phyloP scores from a whole-genome alignment of 2,888 invertebrate species.

The Latrodectus hesperus region DNA sequence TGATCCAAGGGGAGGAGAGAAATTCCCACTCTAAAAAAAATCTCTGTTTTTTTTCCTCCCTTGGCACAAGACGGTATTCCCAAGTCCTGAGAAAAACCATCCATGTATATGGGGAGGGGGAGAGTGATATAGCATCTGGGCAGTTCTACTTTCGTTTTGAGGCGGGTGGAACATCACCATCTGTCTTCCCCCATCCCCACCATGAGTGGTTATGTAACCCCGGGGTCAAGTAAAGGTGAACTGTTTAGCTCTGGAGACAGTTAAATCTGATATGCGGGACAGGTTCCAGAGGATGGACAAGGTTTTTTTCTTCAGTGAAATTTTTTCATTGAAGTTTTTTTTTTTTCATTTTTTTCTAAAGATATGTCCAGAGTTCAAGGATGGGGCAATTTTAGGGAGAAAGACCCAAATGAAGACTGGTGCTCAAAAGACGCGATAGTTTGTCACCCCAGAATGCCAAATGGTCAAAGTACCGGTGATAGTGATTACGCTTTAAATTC shows the following conservation, averaged over 20 bases:
- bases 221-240: constrained; percentile 67
- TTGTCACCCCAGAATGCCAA: constrained; percentile 26
- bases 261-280: constrained; percentile 66
- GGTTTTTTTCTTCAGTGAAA: constrained; percentile 30
- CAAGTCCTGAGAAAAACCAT: constrained; percentile 58
- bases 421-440: constrained; percentile 25
- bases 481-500: background rate
- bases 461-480: background rate
- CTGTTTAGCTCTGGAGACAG: constrained; percentile 61
- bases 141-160: constrained; percentile 49
- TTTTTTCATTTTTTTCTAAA: constrained; percentile 6
- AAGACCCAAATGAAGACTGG: constrained; percentile 11
- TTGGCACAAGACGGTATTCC: background rate
- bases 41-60: constrained; percentile 4
- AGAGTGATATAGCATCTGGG: constrained; percentile 50
- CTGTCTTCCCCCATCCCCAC: constrained; percentile 20
- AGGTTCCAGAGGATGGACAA: constrained; percentile 60
- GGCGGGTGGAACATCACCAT: constrained; percentile 34
- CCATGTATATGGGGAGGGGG: constrained; percentile 12
- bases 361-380: constrained; percentile 31
- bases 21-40: constrained; percentile 32
- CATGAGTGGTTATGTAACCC: constrained; percentile 60
- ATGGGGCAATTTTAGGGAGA: constrained; percentile 30
- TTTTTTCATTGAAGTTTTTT: no score
- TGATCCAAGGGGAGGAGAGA: background rate